Percentiles rank a stretch among this genome's conserved stretches.
Evolutionary conservation across 2,797 vertebrate genomes (phyloP).

Genomic region (Dendrocincla tyrannina): DNA sequence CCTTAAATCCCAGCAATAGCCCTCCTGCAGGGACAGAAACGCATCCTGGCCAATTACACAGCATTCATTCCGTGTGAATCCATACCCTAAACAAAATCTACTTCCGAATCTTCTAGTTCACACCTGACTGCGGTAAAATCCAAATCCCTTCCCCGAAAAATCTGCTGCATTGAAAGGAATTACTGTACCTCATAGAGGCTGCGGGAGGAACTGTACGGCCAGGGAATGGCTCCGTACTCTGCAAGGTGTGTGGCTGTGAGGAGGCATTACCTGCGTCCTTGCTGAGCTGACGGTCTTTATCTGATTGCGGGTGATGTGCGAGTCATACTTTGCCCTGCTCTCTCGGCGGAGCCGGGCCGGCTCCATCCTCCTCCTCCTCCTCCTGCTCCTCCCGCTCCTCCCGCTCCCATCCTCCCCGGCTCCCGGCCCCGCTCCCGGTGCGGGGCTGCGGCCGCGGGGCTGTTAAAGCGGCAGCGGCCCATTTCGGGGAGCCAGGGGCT

Average conservation of each 20-base stretch:
- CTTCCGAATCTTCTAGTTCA: neutral
- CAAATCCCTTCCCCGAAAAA: conserved; percentile 65
- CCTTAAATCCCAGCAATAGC: neutral
- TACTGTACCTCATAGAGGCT: conserved; percentile 78
- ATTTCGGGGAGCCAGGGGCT: neutral
- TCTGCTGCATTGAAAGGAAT: conserved; percentile 74
- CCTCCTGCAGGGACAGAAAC: neutral
- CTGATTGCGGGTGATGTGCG: conserved; percentile 78
- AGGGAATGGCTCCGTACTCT: conserved; percentile 72
- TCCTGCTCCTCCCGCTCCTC: conserved; percentile 29
- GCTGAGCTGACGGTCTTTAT: conserved; percentile 74
- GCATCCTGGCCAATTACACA: neutral
- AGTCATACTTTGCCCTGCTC: conserved; percentile 87
- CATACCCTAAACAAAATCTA: neutral
- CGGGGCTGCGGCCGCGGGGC: neutral
- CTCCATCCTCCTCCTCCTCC: conserved; percentile 85
- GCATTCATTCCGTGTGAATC: neutral
- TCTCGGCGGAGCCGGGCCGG: conserved; percentile 86
- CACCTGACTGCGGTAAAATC: conserved; percentile 59
- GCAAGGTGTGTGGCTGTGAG: conserved; percentile 71
- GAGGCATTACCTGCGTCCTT: conserved; percentile 84
- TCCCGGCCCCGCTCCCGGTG: neutral
- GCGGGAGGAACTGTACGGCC: conserved; percentile 73
- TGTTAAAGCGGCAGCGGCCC: conserved; percentile 74
- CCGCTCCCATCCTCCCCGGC: conserved; percentile 82